Percentiles rank a stretch among this genome's conserved stretches.
Evolutionary conservation across 2,113 vertebrate genomes (phyloP).

Genomic region (Myxocyprinus asiaticus): DNA sequence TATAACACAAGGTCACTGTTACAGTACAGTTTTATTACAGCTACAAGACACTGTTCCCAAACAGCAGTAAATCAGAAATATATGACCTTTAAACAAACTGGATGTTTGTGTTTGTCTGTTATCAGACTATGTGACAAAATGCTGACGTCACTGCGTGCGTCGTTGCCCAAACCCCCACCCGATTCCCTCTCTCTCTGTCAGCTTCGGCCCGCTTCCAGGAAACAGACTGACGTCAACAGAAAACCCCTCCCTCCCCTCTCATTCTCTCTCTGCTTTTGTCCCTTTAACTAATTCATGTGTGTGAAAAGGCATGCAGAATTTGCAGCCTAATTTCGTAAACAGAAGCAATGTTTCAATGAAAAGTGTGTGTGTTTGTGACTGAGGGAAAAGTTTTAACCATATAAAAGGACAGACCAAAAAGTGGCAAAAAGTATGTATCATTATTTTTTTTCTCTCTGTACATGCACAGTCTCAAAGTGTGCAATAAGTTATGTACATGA

Average conservation of each 20-base stretch:
- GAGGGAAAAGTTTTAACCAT: conserved; percentile 11
- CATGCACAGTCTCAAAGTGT: no score
- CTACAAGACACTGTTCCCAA: neutral
- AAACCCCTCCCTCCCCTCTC: conserved; percentile 42
- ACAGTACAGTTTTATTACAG: no score
- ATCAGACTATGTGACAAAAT: conserved; percentile 44
- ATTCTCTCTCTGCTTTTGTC: neutral
- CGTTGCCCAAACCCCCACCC: conserved; percentile 33
- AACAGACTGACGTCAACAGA: conserved; percentile 87
- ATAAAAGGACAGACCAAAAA: neutral
- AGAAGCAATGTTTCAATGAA: conserved; percentile 28
- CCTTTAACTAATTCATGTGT: conserved; percentile 22
- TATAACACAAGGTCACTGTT: no score
- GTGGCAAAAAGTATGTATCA: no score
- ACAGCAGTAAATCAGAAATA: neutral
- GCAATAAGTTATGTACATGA: no score
- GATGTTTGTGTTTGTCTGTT: conserved; percentile 16
- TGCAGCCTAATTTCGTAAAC: conserved; percentile 11
- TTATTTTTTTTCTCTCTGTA: no score
- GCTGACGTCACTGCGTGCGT: conserved; percentile 52
- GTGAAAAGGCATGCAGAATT: conserved; percentile 8
- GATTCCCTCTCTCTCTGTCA: conserved; percentile 38
- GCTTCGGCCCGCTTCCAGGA: conserved; percentile 88
- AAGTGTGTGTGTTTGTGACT: neutral
- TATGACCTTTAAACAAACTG: neutral